These are phyloP conservation scores for Oxytorus armatus DNA, from an alignment of 2,888 invertebrate genomes.

Conservation along the genomic window DNA sequence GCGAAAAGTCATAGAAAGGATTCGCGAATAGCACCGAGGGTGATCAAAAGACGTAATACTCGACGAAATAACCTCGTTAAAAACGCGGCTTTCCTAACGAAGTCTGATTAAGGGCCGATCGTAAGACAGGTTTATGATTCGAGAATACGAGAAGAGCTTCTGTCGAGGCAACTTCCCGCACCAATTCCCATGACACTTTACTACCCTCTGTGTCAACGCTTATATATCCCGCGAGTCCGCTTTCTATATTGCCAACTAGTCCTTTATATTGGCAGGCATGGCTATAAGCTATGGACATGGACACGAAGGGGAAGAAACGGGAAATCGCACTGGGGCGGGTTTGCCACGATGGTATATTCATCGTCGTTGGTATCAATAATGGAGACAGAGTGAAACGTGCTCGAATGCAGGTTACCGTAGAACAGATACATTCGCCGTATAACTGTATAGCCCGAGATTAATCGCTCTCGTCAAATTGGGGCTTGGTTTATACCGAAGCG, in stretches of 20 bases:
- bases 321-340: conserved; percentile 32
- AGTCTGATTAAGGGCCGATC: conserved; percentile 69
- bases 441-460: conserved; percentile 44
- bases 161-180: conserved; percentile 44
- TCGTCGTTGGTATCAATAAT: conserved; percentile 61
- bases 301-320: conserved; percentile 35
- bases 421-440: not conserved
- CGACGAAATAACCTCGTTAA: conserved; percentile 67
- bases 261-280: conserved; percentile 43
- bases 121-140: conserved; percentile 65
- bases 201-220: conserved; percentile 59
- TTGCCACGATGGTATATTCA: conserved; percentile 1
- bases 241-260: conserved; percentile 32
- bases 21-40: conserved; percentile 46
- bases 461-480: conserved; percentile 61
- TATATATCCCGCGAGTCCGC: conserved; percentile 46
- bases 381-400: conserved; percentile 44
- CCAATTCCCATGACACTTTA: conserved; percentile 56
- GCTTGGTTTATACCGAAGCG: conserved; percentile 53
- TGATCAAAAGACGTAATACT: conserved; percentile 60
- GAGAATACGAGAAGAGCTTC: conserved; percentile 65
- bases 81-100: conserved; percentile 67
- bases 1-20: conserved; percentile 49
- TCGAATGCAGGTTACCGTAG: not conserved
- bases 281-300: conserved; percentile 24